phyloP scores from a whole-genome alignment of 2,113 vertebrate species.

The Benitochromis conjunctus region DNA sequence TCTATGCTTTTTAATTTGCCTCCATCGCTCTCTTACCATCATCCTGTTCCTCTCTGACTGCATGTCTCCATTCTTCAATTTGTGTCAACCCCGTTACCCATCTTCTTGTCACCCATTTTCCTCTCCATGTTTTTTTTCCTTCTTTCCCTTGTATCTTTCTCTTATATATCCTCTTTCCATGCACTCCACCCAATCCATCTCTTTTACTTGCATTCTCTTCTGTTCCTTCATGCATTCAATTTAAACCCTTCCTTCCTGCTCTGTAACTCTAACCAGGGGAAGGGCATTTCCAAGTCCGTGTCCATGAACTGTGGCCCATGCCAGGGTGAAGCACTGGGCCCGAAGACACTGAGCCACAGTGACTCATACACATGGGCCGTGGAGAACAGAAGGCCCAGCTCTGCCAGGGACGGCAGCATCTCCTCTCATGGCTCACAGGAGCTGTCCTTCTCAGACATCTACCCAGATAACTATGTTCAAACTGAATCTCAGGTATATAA shows the following conservation, averaged over 20 bases:
- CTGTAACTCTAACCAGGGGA: slow-evolving; percentile 23
- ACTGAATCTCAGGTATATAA: slow-evolving; percentile 55
- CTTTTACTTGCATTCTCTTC: background rate
- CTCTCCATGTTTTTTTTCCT: background rate
- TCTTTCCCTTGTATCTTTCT: background rate
- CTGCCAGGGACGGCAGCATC: slow-evolving; percentile 36
- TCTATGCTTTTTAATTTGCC: slow-evolving; percentile 9
- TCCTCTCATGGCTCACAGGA: slow-evolving; percentile 57
- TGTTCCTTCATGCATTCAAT: background rate
- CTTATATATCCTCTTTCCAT: background rate
- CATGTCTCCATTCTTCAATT: slow-evolving; percentile 15
- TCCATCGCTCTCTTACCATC: slow-evolving; percentile 4
- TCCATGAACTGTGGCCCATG: slow-evolving; percentile 62
- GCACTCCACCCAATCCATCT: background rate
- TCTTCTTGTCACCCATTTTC: slow-evolving; percentile 27
- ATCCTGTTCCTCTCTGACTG: slow-evolving; percentile 17
- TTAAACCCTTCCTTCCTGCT: background rate
- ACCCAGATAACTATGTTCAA: slow-evolving; percentile 49
- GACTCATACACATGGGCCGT: slow-evolving; percentile 83
- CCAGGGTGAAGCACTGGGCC: background rate
- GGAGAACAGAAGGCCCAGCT: slow-evolving; percentile 73
- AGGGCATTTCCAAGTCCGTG: slow-evolving; percentile 54
- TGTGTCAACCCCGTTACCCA: slow-evolving; percentile 4
- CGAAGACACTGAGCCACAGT: slow-evolving; percentile 67
- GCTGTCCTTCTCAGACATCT: slow-evolving; percentile 69